These are phyloP conservation scores for Peromyscus attwateri DNA, from an alignment of 2,797 vertebrate species.

Conservation along the genomic window DNA sequence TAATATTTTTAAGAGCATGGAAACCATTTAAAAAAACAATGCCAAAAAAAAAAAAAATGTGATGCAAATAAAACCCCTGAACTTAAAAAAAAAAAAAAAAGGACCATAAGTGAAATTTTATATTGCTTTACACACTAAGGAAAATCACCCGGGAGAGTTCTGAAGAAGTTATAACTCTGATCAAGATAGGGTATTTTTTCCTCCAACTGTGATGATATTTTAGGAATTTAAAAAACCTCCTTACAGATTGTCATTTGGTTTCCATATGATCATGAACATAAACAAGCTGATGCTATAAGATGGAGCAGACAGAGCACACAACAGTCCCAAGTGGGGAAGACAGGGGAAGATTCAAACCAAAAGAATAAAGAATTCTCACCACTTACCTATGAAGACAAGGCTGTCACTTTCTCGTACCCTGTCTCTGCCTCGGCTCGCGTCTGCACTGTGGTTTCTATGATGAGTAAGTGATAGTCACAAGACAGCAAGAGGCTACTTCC, in stretches of 20 bases:
- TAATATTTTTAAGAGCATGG: constrained; percentile 43
- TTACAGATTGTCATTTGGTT: neutral
- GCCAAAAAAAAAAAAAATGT: constrained; percentile 36
- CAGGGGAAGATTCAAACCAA: neutral
- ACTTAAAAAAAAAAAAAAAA: neutral
- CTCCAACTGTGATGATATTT: neutral
- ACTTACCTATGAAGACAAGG: neutral
- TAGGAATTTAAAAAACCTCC: neutral
- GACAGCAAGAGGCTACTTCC: constrained; percentile 30
- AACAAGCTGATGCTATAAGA: neutral
- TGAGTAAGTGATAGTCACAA: constrained; percentile 13
- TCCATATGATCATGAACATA: neutral
- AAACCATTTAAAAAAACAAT: constrained; percentile 13
- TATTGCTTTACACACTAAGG: constrained; percentile 15
- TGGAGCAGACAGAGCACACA: neutral
- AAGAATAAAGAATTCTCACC: neutral
- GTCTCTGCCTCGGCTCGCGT: neutral
- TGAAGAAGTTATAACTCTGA: neutral
- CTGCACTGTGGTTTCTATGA: constrained; percentile 50
- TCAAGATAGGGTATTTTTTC: neutral
- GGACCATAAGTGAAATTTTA: neutral
- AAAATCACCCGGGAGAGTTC: neutral
- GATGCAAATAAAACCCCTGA: constrained; percentile 6
- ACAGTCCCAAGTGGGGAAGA: neutral
- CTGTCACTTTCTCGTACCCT: constrained; percentile 52